phyloP scores from a whole-genome alignment of 2,113 vertebrate species.

The Elanoides forficatus region DNA sequence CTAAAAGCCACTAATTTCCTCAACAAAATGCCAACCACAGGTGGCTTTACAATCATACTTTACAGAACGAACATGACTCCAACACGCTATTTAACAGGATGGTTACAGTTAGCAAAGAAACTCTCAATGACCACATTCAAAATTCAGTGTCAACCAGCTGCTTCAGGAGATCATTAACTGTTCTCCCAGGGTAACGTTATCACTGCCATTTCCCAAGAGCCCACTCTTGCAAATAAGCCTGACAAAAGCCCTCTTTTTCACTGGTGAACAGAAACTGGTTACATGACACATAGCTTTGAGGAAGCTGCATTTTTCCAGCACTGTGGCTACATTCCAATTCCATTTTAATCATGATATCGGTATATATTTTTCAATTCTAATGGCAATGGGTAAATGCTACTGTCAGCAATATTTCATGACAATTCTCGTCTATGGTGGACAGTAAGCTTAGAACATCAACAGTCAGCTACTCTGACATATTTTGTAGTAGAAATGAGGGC shows the following conservation, averaged over 20 bases:
- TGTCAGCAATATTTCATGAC: neutral
- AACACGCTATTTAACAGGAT: neutral
- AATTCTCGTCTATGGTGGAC: neutral
- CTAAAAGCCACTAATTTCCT: neutral
- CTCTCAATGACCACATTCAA: neutral
- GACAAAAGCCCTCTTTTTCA: neutral
- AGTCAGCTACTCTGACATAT: neutral
- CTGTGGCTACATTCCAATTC: neutral
- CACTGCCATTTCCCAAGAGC: neutral
- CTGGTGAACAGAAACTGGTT: neutral
- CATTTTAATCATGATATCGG: neutral
- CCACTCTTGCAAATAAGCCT: neutral
- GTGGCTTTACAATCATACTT: neutral
- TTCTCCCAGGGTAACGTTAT: neutral
- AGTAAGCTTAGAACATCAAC: neutral
- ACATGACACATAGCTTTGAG: accelerated
- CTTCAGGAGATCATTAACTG: neutral
- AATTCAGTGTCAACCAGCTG: neutral
- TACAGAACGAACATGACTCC: accelerated
- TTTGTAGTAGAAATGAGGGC: neutral
- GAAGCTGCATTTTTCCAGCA: neutral
- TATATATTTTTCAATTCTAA: neutral
- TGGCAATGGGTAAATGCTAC: neutral
- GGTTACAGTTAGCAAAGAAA: neutral
- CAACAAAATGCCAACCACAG: neutral